A percentile compares a stretch with the other conserved stretches of the same genome.
phyloP scores from a whole-genome alignment of 2,113 vertebrate genomes.

The Tyrannus savana region DNA sequence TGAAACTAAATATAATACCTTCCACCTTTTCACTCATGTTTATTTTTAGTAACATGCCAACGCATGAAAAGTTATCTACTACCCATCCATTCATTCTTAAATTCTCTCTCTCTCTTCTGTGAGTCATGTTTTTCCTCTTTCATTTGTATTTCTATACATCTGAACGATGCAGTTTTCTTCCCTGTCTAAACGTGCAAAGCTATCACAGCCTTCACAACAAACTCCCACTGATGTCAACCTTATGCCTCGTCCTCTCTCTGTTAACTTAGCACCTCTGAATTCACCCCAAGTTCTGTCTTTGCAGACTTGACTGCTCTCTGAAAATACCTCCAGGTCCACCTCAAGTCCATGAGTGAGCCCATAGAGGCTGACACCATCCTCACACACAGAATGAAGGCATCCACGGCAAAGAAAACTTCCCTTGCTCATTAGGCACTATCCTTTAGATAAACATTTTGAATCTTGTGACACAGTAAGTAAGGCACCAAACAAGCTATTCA shows the following conservation, averaged over 20 bases:
- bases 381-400: not conserved
- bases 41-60: not conserved
- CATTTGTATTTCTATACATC: not conserved
- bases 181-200: not conserved
- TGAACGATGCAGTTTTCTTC: not conserved
- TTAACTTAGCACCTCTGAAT: not conserved
- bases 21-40: not conserved
- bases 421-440: not conserved
- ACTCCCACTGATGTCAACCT: not conserved
- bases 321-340: not conserved
- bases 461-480: not conserved
- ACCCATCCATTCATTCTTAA: not conserved
- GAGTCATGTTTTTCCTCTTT: not conserved
- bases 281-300: not conserved
- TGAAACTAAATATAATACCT: not conserved
- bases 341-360: not conserved
- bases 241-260: fast-evolving
- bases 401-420: not conserved
- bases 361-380: too few relatives aligned
- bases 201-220: not conserved
- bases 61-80: fast-evolving
- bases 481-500: not conserved
- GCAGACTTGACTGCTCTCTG: not conserved
- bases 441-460: not conserved
- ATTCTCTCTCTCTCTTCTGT: not conserved